Base-by-base conservation (phyloP, 1,140 invertebrate genomes). In the Colletes latitarsis region DNA sequence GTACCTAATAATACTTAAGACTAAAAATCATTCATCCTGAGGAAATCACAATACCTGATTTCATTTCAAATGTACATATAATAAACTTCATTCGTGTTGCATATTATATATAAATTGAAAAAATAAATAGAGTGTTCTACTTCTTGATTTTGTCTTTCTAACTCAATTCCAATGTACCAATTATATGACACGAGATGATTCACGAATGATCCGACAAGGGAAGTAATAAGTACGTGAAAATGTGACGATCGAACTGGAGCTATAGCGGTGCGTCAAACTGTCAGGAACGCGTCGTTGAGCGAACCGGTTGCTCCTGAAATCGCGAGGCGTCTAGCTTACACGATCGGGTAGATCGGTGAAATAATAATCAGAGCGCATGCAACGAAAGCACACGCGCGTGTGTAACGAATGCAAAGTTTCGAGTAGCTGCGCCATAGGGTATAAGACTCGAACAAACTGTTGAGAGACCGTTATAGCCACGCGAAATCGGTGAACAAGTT, bases 401-500 rank as follows among this genome's bases (percentile, higher is more conserved):
- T 30, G 30, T 9, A 58, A n/a, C 6, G 3, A 46, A 70, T 21
- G 69, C 55, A 6, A 15, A 6, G 63, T 55, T 58, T 53, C 52
- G 52, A 73, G 49, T 49, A 52, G 19, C 52, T 62, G 63, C n/a
- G 1, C 43, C 15, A 41, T 17, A 12, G 15, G 15, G 39, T 39
- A 49, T 66, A 66, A 58, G 62, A 72, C 21, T 57, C 21, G 9
- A 19, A 9, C 43, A 43, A 52, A 62, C 30, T 71, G 53, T 67
- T 63, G 60, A 39, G 6, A 4, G 14, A 9, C 79, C 77, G 46
- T 85, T 83, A 73, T 64, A 85, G 41, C 41, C 82, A 63, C 43
- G 41, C 52, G 73, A 39, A 71, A 84, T 77, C 82, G 21, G 4
- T 58, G 39, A 62, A 82, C 82, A 83, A 83, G 64, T 43, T 77